phyloP scores from a whole-genome alignment of 1,140 invertebrate genomes.

The Ceratosolen fusciceps region DNA sequence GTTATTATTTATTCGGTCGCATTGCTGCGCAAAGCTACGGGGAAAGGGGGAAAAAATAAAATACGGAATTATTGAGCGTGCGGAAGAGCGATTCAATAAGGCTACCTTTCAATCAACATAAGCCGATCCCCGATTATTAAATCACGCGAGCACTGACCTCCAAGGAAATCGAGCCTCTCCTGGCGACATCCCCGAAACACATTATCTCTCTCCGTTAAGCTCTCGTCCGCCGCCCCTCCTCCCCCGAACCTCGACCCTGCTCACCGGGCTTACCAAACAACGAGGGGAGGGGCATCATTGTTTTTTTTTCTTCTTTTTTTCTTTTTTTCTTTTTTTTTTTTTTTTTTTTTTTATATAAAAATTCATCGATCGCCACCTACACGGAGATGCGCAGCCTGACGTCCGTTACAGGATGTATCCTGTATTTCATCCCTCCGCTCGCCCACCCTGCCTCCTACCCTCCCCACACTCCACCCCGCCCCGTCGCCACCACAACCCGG shows the following conservation, averaged over 20 bases:
- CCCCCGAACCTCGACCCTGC: too few species aligned
- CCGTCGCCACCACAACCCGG: too few species aligned
- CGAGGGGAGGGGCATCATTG: not conserved
- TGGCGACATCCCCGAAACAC: slow-evolving; percentile 27
- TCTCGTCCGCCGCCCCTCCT: not conserved
- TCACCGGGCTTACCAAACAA: not conserved
- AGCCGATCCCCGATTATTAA: slow-evolving; percentile 16
- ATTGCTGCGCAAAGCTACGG: not conserved
- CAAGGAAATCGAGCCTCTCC: not conserved
- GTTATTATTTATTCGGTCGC: too few species aligned
- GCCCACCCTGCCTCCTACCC: too few species aligned
- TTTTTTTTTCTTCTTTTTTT: not conserved
- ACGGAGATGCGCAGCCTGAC: not conserved
- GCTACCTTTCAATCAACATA: slow-evolving; percentile 10
- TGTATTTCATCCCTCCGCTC: not conserved
- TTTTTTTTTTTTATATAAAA: slow-evolving; percentile 26
- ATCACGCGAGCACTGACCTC: slow-evolving; percentile 19
- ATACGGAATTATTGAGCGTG: not conserved
- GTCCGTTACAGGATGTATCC: slow-evolving; percentile 9
- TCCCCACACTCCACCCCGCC: too few species aligned
- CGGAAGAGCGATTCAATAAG: slow-evolving; percentile 35
- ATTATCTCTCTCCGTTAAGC: slow-evolving; percentile 32
- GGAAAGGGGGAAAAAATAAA: too few species aligned
- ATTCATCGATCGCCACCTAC: slow-evolving; percentile 13
- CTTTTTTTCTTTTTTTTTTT: not conserved